Evolutionary conservation across 2,888 invertebrate species (phyloP).

Genomic region (Cheilosia variabilis): DNA sequence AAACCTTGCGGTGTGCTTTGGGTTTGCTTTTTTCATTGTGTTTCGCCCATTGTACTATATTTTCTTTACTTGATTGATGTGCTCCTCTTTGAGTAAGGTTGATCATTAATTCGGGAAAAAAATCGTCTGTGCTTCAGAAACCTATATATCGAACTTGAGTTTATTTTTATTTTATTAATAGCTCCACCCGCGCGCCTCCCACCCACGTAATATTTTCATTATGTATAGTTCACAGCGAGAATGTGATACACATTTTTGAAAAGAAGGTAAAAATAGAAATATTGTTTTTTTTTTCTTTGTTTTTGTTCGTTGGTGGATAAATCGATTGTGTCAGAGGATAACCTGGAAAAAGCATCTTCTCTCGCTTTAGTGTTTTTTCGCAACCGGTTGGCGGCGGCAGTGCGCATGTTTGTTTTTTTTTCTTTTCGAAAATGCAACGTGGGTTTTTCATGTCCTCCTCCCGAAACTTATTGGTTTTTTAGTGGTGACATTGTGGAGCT

Average conservation of each 20-base stretch:
- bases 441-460: conserved; percentile 42
- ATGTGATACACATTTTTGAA: conserved; percentile 61
- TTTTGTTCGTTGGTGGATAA: conserved; percentile 54
- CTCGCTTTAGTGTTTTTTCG: conserved; percentile 30
- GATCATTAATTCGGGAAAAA: conserved; percentile 48
- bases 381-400: conserved; percentile 41
- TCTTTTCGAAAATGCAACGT: conserved; percentile 62
- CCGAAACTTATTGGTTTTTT: conserved; percentile 57
- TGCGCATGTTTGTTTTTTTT: conserved; percentile 53
- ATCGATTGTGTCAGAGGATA: conserved; percentile 63
- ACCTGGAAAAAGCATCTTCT: conserved; percentile 58
- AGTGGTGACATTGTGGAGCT: conserved; percentile 62
- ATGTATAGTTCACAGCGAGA: conserved; percentile 47
- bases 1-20: conserved; percentile 52
- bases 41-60: conserved; percentile 36
- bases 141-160: conserved; percentile 61
- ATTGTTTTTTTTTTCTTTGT: conserved; percentile 30
- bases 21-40: conserved; percentile 18
- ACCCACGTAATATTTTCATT: conserved; percentile 40
- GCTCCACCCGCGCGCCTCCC: conserved; percentile 46
- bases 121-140: conserved; percentile 30
- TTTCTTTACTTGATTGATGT: conserved; percentile 18
- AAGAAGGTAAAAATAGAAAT: conserved; percentile 63
- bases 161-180: conserved; percentile 62
- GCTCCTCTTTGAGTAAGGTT: conserved; percentile 33